Percentiles rank a stretch among this genome's conserved stretches.
Conservation (phyloP, 1,140 invertebrate species). For the Musca vetustissima region DNA sequence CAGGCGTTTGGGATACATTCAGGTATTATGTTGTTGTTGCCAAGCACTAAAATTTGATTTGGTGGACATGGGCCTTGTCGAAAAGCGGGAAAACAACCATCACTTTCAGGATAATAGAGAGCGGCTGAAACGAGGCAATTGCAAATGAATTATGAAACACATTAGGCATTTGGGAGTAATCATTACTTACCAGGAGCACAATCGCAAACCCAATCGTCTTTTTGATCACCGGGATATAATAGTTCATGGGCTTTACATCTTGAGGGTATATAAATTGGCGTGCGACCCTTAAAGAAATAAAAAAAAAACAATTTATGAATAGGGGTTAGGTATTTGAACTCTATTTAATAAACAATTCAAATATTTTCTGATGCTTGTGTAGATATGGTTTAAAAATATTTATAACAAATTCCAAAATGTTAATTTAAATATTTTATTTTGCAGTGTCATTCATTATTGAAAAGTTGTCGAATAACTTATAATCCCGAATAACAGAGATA, state of each 20-base stretch:
- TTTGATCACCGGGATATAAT: constrained; percentile 64
- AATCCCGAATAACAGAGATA: too few species aligned
- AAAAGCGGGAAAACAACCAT: constrained; percentile 65
- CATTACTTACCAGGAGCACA: constrained; percentile 61
- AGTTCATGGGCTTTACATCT: constrained; percentile 64
- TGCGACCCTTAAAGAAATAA: constrained; percentile 56
- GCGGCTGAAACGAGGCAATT: constrained; percentile 56
- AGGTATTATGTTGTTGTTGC: constrained; percentile 58
- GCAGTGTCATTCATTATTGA: too few species aligned
- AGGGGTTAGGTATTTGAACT: too few species aligned
- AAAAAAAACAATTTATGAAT: background rate
- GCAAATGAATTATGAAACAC: constrained; percentile 8
- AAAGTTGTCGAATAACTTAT: too few species aligned
- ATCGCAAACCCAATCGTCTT: constrained; percentile 67
- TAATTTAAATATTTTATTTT: too few species aligned
- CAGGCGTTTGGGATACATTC: constrained; percentile 65
- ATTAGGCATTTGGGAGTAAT: constrained; percentile 1
- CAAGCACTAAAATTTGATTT: constrained; percentile 61
- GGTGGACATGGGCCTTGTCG: constrained; percentile 63
- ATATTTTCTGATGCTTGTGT: too few species aligned
- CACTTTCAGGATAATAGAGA: constrained; percentile 63
- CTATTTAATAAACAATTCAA: too few species aligned
- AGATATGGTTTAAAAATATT: too few species aligned
- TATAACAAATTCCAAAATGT: too few species aligned
- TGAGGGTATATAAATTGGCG: constrained; percentile 60